These are phyloP conservation scores for Sphaerophoria rueppellii DNA, from an alignment of 2,888 invertebrate genomes.

Conservation along the genomic window DNA sequence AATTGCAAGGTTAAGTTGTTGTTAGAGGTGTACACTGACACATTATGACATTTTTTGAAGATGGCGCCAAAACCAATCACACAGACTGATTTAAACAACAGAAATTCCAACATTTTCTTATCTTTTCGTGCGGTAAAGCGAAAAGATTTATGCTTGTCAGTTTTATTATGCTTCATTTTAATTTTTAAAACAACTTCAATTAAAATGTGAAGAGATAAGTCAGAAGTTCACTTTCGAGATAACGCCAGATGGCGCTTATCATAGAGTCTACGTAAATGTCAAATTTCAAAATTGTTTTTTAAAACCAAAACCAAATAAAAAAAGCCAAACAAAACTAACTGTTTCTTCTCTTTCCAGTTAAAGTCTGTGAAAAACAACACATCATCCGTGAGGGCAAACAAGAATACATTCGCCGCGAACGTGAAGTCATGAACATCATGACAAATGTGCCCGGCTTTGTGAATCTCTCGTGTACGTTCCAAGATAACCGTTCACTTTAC, in stretches of 20 bases:
- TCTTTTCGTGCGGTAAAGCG: not conserved
- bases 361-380: conserved; percentile 98
- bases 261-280: not conserved
- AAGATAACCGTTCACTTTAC: conserved; percentile 95
- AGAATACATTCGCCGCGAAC: conserved; percentile 96
- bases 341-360: conserved; percentile 86
- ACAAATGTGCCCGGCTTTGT: conserved; percentile 94
- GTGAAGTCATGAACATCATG: conserved; percentile 94
- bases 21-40: conserved; percentile 22
- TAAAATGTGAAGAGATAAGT: conserved; percentile 21
- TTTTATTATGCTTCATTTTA: not conserved
- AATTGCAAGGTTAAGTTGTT: conserved; percentile 42
- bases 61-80: conserved; percentile 60
- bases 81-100: conserved; percentile 46
- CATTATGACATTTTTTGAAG: conserved; percentile 31
- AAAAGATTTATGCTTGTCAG: conserved; percentile 33
- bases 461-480: conserved; percentile 97
- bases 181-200: conserved; percentile 1
- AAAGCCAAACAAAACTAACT: conserved; percentile 10
- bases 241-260: not conserved
- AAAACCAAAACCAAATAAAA: not conserved
- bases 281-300: conserved; percentile 19
- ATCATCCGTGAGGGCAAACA: conserved; percentile 96
- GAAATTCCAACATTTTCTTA: conserved; percentile 17
- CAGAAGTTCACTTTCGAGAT: not conserved